Conservation (phyloP, 1,140 invertebrate species). For the Leptoteleia sp. region DNA sequence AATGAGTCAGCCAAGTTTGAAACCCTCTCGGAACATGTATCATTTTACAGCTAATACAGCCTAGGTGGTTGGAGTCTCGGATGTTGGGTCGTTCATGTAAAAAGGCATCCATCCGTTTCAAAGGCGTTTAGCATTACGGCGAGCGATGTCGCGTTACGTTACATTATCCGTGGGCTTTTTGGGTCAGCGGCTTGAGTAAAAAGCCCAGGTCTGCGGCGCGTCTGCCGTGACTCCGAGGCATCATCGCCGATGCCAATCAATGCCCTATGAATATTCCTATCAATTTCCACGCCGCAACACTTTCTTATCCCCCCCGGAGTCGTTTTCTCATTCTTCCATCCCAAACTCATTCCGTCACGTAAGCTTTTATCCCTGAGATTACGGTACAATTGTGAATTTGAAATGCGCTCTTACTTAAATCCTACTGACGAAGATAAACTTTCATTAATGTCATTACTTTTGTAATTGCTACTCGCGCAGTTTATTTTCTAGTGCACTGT, state of each 20-base stretch:
- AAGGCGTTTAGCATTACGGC: constrained; percentile 50
- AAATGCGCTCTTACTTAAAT: no score
- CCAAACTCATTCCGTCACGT: constrained; percentile 31
- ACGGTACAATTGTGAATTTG: constrained; percentile 20
- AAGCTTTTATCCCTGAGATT: constrained; percentile 27
- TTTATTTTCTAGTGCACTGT: no score
- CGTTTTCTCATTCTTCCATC: constrained; percentile 7
- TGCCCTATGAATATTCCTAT: constrained; percentile 64
- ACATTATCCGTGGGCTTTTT: constrained; percentile 55
- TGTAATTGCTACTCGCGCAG: no score
- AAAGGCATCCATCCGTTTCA: constrained; percentile 59
- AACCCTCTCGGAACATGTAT: constrained; percentile 23
- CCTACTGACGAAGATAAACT: no score
- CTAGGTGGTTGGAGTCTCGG: constrained; percentile 24
- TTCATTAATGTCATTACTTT: no score
- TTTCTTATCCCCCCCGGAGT: constrained; percentile 21
- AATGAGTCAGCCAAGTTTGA: constrained; percentile 40
- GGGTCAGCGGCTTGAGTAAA: constrained; percentile 56
- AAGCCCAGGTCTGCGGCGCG: constrained; percentile 32
- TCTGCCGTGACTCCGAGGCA: constrained; percentile 48
- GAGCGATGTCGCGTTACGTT: constrained; percentile 47
- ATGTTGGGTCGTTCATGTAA: constrained; percentile 52
- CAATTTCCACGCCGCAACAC: constrained; percentile 47
- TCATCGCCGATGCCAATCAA: constrained; percentile 53
- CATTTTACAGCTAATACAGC: constrained; percentile 44